Evolutionary conservation across 2,797 vertebrate genomes (phyloP).

Genomic region (Macroramphosus scolopax): DNA sequence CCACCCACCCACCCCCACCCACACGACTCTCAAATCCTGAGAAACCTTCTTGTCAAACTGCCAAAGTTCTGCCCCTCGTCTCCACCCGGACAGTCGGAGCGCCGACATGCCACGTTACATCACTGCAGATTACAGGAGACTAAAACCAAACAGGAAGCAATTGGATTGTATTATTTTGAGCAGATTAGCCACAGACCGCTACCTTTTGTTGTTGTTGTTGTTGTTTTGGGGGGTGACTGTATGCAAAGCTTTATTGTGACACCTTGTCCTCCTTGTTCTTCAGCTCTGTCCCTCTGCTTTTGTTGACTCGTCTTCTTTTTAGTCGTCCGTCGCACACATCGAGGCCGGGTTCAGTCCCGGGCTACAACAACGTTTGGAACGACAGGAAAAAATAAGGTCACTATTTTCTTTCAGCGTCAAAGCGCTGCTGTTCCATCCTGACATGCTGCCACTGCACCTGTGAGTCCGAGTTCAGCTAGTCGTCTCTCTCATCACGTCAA

Average conservation of each 20-base stretch:
- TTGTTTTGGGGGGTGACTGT: too few species aligned
- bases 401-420: conserved; percentile 6
- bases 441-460: too few species aligned
- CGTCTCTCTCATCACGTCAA: too few species aligned
- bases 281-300: conserved; percentile 33
- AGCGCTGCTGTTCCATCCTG: conserved; percentile 15
- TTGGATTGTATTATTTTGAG: conserved; percentile 49
- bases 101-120: conserved; percentile 31
- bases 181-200: conserved; percentile 60
- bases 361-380: conserved; percentile 11
- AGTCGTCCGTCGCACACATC: conserved; percentile 26
- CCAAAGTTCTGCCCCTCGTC: conserved; percentile 84
- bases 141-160: conserved; percentile 46
- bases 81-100: conserved; percentile 26
- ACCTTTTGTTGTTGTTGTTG: conserved; percentile 32
- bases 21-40: conserved; percentile 43
- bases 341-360: conserved; percentile 4
- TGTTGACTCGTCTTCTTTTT: conserved; percentile 45
- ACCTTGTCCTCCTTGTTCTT: conserved; percentile 33
- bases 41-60: conserved; percentile 78
- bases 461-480: too few species aligned
- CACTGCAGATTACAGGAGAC: too few species aligned
- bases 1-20: too few species aligned
- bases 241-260: conserved; percentile 50
- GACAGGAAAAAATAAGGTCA: too few species aligned